Conservation (phyloP, 2,888 invertebrate genomes). For the Torymus texanus region DNA sequence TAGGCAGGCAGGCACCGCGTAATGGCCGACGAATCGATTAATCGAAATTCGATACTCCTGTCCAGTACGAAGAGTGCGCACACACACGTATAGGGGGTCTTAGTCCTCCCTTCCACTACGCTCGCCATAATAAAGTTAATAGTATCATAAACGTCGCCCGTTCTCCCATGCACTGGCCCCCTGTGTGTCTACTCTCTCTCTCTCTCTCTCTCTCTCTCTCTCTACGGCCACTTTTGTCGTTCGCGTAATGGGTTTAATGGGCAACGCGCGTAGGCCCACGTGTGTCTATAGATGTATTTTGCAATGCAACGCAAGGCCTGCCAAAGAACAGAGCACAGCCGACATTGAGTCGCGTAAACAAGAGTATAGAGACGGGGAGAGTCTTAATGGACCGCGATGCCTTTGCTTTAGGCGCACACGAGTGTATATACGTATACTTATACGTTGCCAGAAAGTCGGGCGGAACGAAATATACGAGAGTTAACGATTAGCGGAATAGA, state of each 20-base stretch:
- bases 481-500: no score
- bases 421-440: no score
- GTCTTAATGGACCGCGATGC: constrained; percentile 30
- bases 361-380: neutral
- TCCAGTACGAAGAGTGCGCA: neutral
- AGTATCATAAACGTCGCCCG: constrained; percentile 69
- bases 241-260: constrained; percentile 56
- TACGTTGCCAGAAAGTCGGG: no score
- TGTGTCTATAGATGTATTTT: no score
- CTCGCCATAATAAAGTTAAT: constrained; percentile 68
- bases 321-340: neutral
- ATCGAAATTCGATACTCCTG: constrained; percentile 73
- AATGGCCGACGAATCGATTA: constrained; percentile 72
- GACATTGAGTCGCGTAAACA: constrained; percentile 33
- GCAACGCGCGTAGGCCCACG: neutral
- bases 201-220: neutral
- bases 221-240: constrained; percentile 65
- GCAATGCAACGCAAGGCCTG: no score
- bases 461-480: no score
- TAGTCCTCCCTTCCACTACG: constrained; percentile 56
- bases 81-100: constrained; percentile 56
- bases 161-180: constrained; percentile 12
- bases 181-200: no score
- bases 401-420: no score
- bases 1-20: constrained; percentile 58